Evolutionary conservation across 2,113 vertebrate species (phyloP), one percentile per base, ranked within the genome.

Genomic region (Megaceryle torquata): DNA sequence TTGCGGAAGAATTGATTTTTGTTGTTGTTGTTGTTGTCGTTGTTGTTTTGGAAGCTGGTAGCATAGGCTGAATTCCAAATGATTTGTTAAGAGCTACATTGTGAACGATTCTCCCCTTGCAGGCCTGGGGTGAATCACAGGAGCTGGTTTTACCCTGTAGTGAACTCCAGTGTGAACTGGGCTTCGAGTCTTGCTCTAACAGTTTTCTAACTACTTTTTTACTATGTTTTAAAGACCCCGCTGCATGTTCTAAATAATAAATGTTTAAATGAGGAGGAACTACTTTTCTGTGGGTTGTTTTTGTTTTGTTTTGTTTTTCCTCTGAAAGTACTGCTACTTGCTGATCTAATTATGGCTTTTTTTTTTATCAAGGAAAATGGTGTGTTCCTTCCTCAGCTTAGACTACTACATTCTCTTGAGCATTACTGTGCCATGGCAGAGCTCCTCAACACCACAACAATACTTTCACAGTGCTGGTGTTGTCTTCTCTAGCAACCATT

Each of bases 171-270:
- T 0, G 0, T 69, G 46, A 60, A 20, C 91, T 67, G 77, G 51
- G 35, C 88, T 93, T 59, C 3, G 4, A 88, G 86, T 64, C 91
- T 63, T 13, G 56, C 83, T 89, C 6, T 78, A 82, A 64, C 77
- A 86, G 80, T 92, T 84, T 51, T 43, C 91, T 79, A 71, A 91
- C 89, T 92, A 86, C 91, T 87, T 86, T 86, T 96, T 93, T 2
- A 91, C 74, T 95, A 72, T 13, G 77, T 91, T 97, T 96, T 96
- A 93, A 91, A 95, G 77, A 69, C 57, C 48, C 8, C 0, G 1
- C 65, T 95, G 87, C 94, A 95, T 95, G 86, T 94, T 96, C 96
- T 88, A 92, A 97, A 97, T 96, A 96, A 92, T 57, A 96, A 96
- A 86, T 92, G 72, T 96, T 87, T 44, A 80, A 87, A 93, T 80